These are phyloP conservation scores for Bergia sp. DNA, from an alignment of 92 coral and sea anemone genomes.

Conservation along the genomic window DNA sequence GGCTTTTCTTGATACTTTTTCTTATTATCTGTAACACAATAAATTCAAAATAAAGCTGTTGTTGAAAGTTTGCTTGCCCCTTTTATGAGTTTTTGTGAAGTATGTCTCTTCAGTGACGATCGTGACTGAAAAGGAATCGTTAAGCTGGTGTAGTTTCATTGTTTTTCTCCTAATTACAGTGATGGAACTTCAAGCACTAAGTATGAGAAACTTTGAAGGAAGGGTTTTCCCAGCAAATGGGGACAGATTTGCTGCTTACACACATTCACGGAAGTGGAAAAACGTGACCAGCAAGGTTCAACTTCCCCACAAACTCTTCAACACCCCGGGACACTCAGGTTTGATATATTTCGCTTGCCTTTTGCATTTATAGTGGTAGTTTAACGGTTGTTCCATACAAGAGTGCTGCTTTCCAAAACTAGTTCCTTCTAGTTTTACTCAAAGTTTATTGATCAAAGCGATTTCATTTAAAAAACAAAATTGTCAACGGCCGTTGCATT, in stretches of 20 bases:
- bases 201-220: conserved; percentile 38
- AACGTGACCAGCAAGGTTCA: conserved; percentile 63
- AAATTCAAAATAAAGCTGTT: too few relatives aligned
- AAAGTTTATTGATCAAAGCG: too few relatives aligned
- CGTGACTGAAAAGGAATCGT: background rate
- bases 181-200: conserved; percentile 39
- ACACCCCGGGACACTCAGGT: conserved; percentile 73
- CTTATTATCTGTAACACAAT: too few relatives aligned
- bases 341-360: background rate
- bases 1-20: too few relatives aligned
- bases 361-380: background rate
- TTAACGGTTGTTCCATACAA: too few relatives aligned
- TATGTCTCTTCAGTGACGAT: background rate
- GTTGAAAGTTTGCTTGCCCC: too few relatives aligned
- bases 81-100: too few relatives aligned
- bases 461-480: too few relatives aligned
- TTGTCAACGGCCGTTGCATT: too few relatives aligned
- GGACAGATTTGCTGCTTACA: conserved; percentile 21
- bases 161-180: background rate
- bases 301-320: conserved; percentile 72
- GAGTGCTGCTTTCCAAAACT: too few relatives aligned
- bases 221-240: conserved; percentile 33
- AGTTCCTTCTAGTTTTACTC: too few relatives aligned
- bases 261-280: conserved; percentile 24
- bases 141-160: background rate